A percentile compares a stretch with the other conserved stretches of the same genome.
Conservation (phyloP, 2,888 invertebrate species). For the Exephanes ischioxanthus region DNA sequence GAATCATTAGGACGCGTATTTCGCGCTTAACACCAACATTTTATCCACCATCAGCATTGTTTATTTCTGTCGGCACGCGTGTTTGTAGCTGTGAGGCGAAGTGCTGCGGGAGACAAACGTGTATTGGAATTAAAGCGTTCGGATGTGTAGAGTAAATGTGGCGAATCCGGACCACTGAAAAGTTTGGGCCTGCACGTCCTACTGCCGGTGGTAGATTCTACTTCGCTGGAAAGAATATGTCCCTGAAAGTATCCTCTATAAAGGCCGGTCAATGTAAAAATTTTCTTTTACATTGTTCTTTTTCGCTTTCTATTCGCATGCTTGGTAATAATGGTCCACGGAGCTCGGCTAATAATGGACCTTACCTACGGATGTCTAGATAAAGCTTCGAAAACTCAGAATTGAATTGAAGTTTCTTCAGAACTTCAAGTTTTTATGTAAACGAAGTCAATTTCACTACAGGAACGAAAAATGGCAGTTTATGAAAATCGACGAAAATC, state of each 20-base stretch:
- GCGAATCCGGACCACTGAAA: background rate
- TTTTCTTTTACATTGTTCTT: background rate
- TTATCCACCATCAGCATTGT: constrained; percentile 14
- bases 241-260: too few species aligned
- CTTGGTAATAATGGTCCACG: too few species aligned
- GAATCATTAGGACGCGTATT: constrained; percentile 69
- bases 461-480: too few species aligned
- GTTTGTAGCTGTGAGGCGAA: background rate
- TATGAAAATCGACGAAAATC: background rate
- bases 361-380: background rate
- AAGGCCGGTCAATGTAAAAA: too few species aligned
- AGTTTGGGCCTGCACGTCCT: too few species aligned
- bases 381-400: background rate
- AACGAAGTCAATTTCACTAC: background rate
- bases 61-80: background rate
- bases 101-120: background rate
- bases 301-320: too few species aligned
- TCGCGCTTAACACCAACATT: constrained; percentile 68
- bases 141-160: background rate
- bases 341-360: background rate
- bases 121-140: background rate
- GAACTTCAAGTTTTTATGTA: background rate
- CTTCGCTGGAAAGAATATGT: too few species aligned
- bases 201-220: too few species aligned
- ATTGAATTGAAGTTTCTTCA: background rate